phyloP scores from a whole-genome alignment of 2,113 vertebrate species.

The Notothenia rossii region DNA sequence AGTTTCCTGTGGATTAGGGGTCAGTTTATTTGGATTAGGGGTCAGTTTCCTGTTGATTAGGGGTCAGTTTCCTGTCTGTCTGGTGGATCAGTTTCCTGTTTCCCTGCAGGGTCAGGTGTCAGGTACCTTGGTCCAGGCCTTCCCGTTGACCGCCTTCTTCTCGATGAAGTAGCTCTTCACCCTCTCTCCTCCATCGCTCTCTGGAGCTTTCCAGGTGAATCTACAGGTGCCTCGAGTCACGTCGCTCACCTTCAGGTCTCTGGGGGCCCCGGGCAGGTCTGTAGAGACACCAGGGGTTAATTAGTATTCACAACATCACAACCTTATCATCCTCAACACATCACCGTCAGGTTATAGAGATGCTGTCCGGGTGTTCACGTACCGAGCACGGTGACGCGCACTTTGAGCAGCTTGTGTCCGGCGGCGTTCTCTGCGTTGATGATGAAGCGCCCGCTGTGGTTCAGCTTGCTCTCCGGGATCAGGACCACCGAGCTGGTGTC shows the following conservation, averaged over 20 bases:
- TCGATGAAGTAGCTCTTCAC: constrained; percentile 97
- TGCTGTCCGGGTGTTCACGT: constrained; percentile 44
- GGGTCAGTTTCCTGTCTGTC: no score
- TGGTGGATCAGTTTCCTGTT: no score
- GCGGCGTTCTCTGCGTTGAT: constrained; percentile 95
- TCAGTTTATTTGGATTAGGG: no score
- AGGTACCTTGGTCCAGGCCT: constrained; percentile 95
- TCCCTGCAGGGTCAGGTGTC: no score
- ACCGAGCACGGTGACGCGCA: constrained; percentile 95
- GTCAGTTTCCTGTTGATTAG: no score
- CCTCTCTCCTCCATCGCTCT: constrained; percentile 94
- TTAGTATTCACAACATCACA: no score
- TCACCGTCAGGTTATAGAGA: no score
- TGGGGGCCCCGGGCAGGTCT: constrained; percentile 95
- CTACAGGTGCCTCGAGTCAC: constrained; percentile 93
- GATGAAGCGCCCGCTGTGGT: constrained; percentile 92
- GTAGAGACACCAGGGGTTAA: background rate
- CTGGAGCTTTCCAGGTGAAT: constrained; percentile 96
- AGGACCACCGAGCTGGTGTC: constrained; percentile 88
- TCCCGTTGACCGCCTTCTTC: constrained; percentile 92
- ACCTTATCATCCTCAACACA: no score
- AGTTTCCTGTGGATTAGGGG: no score
- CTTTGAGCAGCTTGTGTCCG: constrained; percentile 92
- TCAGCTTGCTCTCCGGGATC: constrained; percentile 90
- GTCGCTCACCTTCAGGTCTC: constrained; percentile 95